Evolutionary conservation across 2,888 invertebrate genomes (phyloP).

Genomic region (Oligia strigilis): DNA sequence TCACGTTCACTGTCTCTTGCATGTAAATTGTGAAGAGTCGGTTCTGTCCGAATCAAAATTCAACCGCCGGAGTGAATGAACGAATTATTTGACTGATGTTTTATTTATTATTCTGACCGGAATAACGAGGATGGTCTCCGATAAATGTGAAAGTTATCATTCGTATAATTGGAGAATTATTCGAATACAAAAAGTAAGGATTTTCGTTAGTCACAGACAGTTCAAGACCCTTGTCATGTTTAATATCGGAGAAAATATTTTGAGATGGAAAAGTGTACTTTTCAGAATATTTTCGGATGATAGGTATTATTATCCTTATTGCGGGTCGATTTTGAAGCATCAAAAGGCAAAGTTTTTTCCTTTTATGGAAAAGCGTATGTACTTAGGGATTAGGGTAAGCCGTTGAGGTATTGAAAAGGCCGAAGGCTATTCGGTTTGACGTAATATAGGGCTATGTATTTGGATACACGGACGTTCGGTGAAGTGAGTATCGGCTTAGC

Average conservation of each 20-base stretch:
- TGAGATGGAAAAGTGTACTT: constrained; percentile 45
- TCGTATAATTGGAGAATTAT: constrained; percentile 63
- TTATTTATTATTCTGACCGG: constrained; percentile 76
- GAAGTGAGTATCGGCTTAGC: neutral
- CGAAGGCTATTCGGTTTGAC: constrained; percentile 33
- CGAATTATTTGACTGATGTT: constrained; percentile 74
- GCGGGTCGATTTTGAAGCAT: constrained; percentile 40
- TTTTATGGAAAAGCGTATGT: constrained; percentile 32
- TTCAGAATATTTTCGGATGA: constrained; percentile 38
- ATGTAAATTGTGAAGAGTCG: constrained; percentile 69
- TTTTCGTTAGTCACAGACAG: constrained; percentile 44
- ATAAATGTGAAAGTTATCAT: constrained; percentile 64
- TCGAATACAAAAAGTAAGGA: constrained; percentile 56
- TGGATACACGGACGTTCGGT: neutral
- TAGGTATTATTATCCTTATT: constrained; percentile 20
- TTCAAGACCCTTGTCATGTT: constrained; percentile 61
- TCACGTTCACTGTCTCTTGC: constrained; percentile 68
- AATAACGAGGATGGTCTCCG: constrained; percentile 68
- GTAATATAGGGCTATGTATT: constrained; percentile 19
- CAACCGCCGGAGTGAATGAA: constrained; percentile 73
- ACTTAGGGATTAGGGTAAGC: constrained; percentile 47
- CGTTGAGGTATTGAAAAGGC: constrained; percentile 48
- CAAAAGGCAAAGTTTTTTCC: constrained; percentile 47
- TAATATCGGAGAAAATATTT: constrained; percentile 50
- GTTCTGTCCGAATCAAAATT: constrained; percentile 73